These are phyloP conservation scores for Polypedilum pembai DNA, from an alignment of 1,140 invertebrate genomes.

Conservation along the genomic window DNA sequence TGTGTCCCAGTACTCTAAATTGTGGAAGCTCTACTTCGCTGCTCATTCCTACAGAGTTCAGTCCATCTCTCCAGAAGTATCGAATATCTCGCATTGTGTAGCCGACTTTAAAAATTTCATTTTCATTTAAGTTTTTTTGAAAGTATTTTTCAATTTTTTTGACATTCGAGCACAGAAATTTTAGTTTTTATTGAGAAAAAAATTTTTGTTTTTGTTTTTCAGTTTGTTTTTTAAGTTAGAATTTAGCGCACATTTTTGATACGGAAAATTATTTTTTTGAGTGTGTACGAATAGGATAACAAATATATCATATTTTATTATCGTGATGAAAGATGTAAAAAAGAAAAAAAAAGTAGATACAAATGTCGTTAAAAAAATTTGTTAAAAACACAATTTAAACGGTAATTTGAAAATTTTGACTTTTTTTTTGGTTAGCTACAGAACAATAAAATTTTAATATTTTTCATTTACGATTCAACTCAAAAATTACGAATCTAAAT, in stretches of 20 bases:
- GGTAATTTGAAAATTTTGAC: neutral
- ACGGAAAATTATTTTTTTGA: slow-evolving; percentile 4
- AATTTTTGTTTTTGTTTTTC: slow-evolving; percentile 28
- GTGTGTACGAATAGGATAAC: neutral
- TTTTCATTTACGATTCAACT: neutral
- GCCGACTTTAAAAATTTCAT: slow-evolving; percentile 59
- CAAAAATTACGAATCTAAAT: too few relatives aligned
- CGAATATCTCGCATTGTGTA: slow-evolving; percentile 96
- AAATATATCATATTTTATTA: neutral
- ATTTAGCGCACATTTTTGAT: slow-evolving; percentile 20
- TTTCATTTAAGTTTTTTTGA: neutral
- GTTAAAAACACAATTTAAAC: neutral
- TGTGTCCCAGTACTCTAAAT: slow-evolving; percentile 88
- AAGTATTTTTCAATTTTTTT: neutral
- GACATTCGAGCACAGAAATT: neutral
- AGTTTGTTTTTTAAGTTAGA: neutral
- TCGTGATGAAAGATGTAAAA: slow-evolving; percentile 26
- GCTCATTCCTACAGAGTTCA: slow-evolving; percentile 82
- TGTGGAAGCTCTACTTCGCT: slow-evolving; percentile 87
- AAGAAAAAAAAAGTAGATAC: neutral
- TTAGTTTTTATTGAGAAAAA: neutral
- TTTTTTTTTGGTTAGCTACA: slow-evolving; percentile 15
- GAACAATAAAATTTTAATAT: slow-evolving; percentile 2
- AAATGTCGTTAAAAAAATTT: slow-evolving; percentile 15
- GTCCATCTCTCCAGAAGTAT: slow-evolving; percentile 88